phyloP scores from a whole-genome alignment of 2,113 vertebrate species.

The Balaeniceps rex region DNA sequence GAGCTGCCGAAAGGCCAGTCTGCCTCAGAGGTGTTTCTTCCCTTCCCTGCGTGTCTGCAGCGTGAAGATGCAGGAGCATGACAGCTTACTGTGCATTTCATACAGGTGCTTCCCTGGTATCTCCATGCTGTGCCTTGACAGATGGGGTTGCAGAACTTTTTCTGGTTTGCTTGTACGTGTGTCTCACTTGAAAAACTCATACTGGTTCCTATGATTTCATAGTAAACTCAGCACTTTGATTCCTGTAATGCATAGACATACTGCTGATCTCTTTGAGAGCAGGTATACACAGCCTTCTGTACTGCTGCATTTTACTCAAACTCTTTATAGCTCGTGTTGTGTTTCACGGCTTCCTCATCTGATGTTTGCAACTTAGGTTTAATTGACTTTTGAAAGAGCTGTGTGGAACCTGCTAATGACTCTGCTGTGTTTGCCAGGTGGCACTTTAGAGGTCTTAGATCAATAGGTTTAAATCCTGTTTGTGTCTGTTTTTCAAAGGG shows the following conservation, averaged over 20 bases:
- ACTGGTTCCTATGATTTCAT: neutral
- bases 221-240: neutral
- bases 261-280: neutral
- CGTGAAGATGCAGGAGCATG: neutral
- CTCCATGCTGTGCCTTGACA: neutral
- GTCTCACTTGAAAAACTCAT: neutral
- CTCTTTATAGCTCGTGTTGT: neutral
- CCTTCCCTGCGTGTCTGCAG: neutral
- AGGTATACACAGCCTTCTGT: neutral
- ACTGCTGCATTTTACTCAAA: neutral
- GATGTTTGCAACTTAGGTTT: neutral
- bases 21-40: neutral
- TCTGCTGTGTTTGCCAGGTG: neutral
- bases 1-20: neutral
- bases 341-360: neutral
- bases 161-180: accelerated
- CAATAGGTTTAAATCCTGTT: neutral
- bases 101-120: neutral
- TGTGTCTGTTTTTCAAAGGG: neutral
- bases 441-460: neutral
- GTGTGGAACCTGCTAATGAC: neutral
- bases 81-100: accelerated
- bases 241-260: neutral
- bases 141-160: neutral
- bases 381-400: neutral